These are phyloP conservation scores for Macquaria ambigua DNA, from an alignment of 2,113 vertebrate genomes.

Conservation along the genomic window DNA sequence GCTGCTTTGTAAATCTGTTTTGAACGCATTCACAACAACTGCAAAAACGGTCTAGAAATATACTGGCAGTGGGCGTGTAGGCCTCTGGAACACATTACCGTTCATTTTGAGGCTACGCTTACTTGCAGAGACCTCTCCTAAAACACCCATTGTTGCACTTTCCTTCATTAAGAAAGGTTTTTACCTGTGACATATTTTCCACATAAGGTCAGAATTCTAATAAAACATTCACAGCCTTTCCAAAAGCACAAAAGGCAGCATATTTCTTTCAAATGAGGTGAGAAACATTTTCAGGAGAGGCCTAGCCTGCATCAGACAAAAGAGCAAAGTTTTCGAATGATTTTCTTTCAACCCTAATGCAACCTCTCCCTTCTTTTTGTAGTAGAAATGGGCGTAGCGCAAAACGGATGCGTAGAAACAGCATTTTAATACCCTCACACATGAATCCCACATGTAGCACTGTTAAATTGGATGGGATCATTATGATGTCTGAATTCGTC, in stretches of 20 bases:
- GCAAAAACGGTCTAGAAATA: conserved; percentile 1
- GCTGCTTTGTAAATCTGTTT: conserved; percentile 20
- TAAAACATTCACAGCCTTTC: conserved; percentile 61
- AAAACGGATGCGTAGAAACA: conserved; percentile 75
- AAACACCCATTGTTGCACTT: conserved; percentile 56
- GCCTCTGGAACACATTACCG: conserved; percentile 38
- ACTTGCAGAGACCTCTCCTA: conserved; percentile 25
- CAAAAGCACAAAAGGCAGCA: conserved; percentile 45
- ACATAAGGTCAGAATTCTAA: conserved; percentile 62
- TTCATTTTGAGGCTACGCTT: conserved; percentile 29
- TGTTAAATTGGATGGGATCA: conserved; percentile 76
- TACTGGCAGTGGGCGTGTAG: background rate
- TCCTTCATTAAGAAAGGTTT: conserved; percentile 58
- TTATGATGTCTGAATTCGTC: conserved; percentile 80
- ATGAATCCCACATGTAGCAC: conserved; percentile 79
- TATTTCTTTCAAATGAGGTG: conserved; percentile 61
- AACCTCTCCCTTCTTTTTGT: conserved; percentile 37
- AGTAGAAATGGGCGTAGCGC: conserved; percentile 59
- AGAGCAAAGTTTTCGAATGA: conserved; percentile 32
- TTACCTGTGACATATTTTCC: conserved; percentile 71
- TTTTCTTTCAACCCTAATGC: conserved; percentile 43
- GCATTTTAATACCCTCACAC: conserved; percentile 74
- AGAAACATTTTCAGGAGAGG: conserved; percentile 60
- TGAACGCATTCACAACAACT: background rate
- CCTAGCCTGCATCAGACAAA: conserved; percentile 21